Evolutionary conservation across 2,888 invertebrate species (phyloP).

Genomic region (Frankliniella intonsa): DNA sequence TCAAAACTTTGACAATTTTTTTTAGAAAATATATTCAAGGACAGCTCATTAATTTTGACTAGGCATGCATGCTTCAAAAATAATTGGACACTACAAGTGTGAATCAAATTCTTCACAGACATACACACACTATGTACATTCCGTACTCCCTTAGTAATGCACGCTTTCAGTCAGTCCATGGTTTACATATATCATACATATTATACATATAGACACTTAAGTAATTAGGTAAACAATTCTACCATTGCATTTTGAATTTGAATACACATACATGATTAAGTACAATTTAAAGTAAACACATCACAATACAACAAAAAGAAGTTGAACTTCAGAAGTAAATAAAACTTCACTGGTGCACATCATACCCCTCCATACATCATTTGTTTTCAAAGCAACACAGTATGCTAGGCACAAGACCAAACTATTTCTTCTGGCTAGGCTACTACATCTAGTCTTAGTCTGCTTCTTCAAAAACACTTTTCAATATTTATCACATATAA

Average conservation of each 20-base stretch:
- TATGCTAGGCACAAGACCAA: background rate
- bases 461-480: background rate
- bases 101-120: too few species aligned
- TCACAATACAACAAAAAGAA: background rate
- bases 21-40: background rate
- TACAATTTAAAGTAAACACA: background rate
- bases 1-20: background rate
- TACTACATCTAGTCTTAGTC: background rate
- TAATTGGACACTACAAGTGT: background rate
- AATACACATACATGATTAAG: background rate
- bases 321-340: background rate
- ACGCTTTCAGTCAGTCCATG: background rate
- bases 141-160: background rate
- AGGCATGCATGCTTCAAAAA: background rate
- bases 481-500: background rate
- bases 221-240: background rate
- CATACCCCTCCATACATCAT: background rate
- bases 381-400: background rate
- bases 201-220: background rate
- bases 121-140: background rate
- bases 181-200: background rate
- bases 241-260: background rate
- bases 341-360: background rate
- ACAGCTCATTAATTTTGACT: slow-evolving; percentile 8
- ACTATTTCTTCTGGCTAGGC: background rate